These are phyloP conservation scores for Osmerus mordax DNA, from an alignment of 2,113 vertebrate species.

Conservation along the genomic window DNA sequence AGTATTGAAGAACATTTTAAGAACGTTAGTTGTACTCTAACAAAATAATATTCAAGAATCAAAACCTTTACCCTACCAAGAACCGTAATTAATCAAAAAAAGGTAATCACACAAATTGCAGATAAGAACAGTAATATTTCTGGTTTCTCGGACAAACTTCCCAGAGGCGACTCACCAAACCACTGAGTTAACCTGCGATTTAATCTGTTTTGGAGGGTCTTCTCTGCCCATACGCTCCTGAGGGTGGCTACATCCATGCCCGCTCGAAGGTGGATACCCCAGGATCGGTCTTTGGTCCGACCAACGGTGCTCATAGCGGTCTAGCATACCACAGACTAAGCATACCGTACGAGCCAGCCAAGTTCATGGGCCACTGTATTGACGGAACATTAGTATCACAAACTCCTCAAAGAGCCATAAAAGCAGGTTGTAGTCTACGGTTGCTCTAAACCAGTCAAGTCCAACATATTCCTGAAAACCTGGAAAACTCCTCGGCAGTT, in stretches of 20 bases:
- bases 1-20: no score
- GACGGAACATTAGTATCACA: background rate
- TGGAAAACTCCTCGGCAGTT: background rate
- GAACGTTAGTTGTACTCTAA: no score
- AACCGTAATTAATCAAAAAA: background rate
- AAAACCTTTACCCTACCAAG: background rate
- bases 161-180: slow-evolving; percentile 51
- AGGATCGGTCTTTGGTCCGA: slow-evolving; percentile 10
- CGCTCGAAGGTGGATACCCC: slow-evolving; percentile 23
- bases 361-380: background rate
- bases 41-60: no score
- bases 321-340: background rate
- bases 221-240: slow-evolving; percentile 25
- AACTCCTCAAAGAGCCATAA: background rate
- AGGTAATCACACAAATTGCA: background rate
- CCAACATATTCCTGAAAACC: background rate
- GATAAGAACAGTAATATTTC: background rate
- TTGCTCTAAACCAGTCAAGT: background rate
- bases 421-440: no score
- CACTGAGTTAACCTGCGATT: slow-evolving; percentile 38
- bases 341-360: background rate
- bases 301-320: slow-evolving; percentile 14
- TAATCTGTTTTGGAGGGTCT: slow-evolving; percentile 20
- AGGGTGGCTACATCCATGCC: slow-evolving; percentile 1
- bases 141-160: background rate